Evolutionary conservation across 2,113 vertebrate genomes (phyloP).

Genomic region (Notarius lentiginosus): DNA sequence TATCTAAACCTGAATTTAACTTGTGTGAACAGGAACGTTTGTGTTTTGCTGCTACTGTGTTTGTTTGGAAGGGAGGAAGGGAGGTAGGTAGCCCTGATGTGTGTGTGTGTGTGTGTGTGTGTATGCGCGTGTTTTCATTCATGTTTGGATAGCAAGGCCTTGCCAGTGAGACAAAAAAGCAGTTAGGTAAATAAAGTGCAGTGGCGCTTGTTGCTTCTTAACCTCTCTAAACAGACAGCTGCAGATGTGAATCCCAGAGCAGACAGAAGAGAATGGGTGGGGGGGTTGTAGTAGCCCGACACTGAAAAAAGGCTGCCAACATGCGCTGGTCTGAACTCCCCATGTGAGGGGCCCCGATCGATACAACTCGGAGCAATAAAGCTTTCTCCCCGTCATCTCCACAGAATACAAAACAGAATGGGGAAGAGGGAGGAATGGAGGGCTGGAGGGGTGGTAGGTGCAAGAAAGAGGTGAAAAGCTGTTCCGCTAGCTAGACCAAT

Average conservation of each 20-base stretch:
- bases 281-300: conserved; percentile 55
- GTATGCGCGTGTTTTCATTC: conserved; percentile 4
- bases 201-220: conserved; percentile 50
- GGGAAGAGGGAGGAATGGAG: conserved; percentile 50
- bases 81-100: not conserved
- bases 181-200: conserved; percentile 44
- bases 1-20: not conserved
- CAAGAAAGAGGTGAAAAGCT: conserved; percentile 67
- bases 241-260: conserved; percentile 51
- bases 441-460: conserved; percentile 47
- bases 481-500: conserved; percentile 80
- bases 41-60: not conserved
- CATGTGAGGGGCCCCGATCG: conserved; percentile 77
- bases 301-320: conserved; percentile 71
- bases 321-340: conserved; percentile 68
- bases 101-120: not conserved
- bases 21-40: not conserved
- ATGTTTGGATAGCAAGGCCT: conserved; percentile 26
- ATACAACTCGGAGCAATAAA: conserved; percentile 84
- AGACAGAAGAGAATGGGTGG: conserved; percentile 32
- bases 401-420: conserved; percentile 66
- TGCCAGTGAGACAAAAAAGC: conserved; percentile 31
- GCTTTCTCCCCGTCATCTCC: conserved; percentile 75
- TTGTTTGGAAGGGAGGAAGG: not conserved
- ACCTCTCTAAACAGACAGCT: conserved; percentile 48